Evolutionary conservation across 2,888 invertebrate genomes (phyloP).

Genomic region (Rhagium mordax): DNA sequence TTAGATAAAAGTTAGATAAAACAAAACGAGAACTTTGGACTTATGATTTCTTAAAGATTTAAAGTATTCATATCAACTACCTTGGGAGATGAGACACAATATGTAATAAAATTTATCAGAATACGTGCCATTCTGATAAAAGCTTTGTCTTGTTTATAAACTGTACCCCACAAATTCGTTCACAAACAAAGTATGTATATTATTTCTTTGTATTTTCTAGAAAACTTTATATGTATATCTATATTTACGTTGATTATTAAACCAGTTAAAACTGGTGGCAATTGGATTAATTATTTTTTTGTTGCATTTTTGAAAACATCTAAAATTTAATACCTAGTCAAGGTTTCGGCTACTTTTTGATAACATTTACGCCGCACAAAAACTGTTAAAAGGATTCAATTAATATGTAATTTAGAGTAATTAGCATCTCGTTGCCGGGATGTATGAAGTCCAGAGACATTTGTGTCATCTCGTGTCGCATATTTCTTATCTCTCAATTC

Average conservation of each 20-base stretch:
- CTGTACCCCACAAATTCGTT: conserved; percentile 8
- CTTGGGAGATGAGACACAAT: neutral
- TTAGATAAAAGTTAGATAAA: neutral
- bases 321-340: neutral
- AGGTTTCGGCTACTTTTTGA: neutral
- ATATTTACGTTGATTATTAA: neutral
- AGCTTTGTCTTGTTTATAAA: conserved; percentile 7
- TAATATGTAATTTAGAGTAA: neutral
- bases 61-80: neutral
- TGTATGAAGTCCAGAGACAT: neutral
- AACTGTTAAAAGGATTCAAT: neutral
- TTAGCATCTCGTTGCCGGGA: neutral
- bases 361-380: neutral
- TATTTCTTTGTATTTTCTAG: neutral
- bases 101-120: conserved; percentile 3
- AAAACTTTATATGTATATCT: neutral
- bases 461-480: neutral
- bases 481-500: neutral
- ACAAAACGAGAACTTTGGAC: neutral
- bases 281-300: neutral
- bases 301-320: neutral
- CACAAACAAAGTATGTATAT: conserved; percentile 1
- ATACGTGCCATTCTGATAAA: conserved; percentile 19
- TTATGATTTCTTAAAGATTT: neutral
- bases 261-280: neutral